Conservation (phyloP, 2,797 vertebrate species). For the Trachops cirrhosus region DNA sequence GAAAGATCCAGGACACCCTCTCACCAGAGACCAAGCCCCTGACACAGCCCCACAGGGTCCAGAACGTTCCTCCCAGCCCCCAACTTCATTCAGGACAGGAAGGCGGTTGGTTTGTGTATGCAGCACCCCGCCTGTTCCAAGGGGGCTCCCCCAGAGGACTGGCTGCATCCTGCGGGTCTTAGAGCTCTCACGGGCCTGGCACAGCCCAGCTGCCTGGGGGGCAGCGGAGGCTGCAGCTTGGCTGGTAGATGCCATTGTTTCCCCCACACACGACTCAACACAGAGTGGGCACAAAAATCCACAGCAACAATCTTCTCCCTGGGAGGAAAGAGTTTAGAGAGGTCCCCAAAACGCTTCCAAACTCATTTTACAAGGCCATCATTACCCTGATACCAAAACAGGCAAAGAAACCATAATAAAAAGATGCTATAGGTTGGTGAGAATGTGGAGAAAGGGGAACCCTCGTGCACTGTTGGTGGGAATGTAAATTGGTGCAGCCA, state of each 20-base stretch:
- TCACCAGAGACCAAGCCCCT: fast-evolving
- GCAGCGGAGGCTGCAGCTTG: not conserved
- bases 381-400: not conserved
- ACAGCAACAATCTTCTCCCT: not conserved
- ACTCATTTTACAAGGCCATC: not conserved
- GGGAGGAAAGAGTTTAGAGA: not conserved
- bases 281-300: not conserved
- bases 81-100: not conserved
- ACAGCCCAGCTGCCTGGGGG: not conserved
- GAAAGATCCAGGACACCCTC: not conserved
- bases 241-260: not conserved
- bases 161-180: not conserved
- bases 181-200: not conserved
- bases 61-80: not conserved
- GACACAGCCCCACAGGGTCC: not conserved
- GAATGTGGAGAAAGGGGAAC: not conserved
- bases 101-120: not conserved
- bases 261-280: no score
- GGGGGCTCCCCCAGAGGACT: not conserved
- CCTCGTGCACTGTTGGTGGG: not conserved
- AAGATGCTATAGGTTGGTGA: not conserved
- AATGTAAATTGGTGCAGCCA: not conserved
- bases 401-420: not conserved
- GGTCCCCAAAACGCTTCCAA: not conserved
- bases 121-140: not conserved